These are phyloP conservation scores for Chelmon rostratus DNA, from an alignment of 2,797 vertebrate genomes.

Conservation along the genomic window DNA sequence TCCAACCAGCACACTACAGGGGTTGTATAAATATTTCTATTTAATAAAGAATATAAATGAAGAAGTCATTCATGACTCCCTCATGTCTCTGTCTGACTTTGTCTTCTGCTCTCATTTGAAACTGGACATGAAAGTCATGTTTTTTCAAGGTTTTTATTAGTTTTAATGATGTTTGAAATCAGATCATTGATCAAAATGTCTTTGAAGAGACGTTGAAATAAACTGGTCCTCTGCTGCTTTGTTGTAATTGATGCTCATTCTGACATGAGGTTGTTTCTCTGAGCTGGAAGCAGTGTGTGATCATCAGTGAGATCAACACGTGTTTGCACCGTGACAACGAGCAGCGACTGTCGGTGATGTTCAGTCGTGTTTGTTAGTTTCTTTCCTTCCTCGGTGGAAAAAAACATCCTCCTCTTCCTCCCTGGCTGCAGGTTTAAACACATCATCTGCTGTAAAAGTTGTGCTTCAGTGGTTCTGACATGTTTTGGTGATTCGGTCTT, in stretches of 20 bases:
- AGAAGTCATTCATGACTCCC: not conserved
- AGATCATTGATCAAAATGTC: not conserved
- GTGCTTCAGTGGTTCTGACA: slow-evolving; percentile 11
- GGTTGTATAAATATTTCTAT: not conserved
- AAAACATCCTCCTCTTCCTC: too few relatives aligned
- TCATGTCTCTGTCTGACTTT: too few relatives aligned
- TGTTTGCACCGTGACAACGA: too few relatives aligned
- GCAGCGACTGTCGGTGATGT: too few relatives aligned
- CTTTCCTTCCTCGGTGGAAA: too few relatives aligned
- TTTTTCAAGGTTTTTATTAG: too few relatives aligned
- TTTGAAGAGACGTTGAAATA: not conserved
- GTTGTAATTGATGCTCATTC: not conserved
- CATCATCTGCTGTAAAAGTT: too few relatives aligned
- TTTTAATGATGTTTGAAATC: not conserved
- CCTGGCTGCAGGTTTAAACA: too few relatives aligned
- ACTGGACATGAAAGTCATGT: not conserved
- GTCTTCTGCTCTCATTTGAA: not conserved
- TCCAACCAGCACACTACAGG: not conserved
- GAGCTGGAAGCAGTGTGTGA: too few relatives aligned
- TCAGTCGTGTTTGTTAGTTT: too few relatives aligned
- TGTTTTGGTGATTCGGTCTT: slow-evolving; percentile 8
- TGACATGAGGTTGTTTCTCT: not conserved
- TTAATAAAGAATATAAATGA: slow-evolving; percentile 6
- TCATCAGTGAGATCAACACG: too few relatives aligned
- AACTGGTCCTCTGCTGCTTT: not conserved